Conservation (phyloP, 2,888 invertebrate genomes). For the Eilema depressum region DNA sequence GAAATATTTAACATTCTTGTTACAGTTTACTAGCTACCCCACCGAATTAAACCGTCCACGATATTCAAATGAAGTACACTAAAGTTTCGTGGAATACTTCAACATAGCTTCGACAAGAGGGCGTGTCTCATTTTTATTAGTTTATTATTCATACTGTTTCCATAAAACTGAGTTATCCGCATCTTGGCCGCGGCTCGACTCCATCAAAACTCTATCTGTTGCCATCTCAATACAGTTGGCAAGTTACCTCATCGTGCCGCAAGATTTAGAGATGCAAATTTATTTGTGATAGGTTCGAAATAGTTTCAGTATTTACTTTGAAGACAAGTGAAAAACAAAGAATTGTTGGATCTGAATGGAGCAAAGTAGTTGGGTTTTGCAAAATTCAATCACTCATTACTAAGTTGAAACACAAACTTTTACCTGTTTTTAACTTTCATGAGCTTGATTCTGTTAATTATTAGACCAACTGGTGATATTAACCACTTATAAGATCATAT, state of each 20-base stretch:
- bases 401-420: not conserved
- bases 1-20: not conserved
- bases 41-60: constrained; percentile 28
- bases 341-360: not conserved
- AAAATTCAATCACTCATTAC: not conserved
- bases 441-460: not conserved
- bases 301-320: not conserved
- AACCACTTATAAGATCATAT: not conserved
- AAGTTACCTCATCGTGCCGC: constrained; percentile 41
- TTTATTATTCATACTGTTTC: constrained; percentile 66
- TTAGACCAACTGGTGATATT: not conserved
- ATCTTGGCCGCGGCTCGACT: constrained; percentile 57
- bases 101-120: constrained; percentile 38
- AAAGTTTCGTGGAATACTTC: constrained; percentile 35
- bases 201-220: constrained; percentile 65
- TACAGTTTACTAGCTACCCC: not conserved
- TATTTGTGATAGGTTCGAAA: constrained; percentile 1
- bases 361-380: not conserved
- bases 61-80: constrained; percentile 43
- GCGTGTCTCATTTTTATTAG: constrained; percentile 59
- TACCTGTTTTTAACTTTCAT: too few relatives aligned
- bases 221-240: constrained; percentile 59
- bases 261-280: constrained; percentile 28
- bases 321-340: not conserved
- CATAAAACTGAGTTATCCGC: constrained; percentile 61